Conservation (phyloP, 2,113 vertebrate species). For the Pterocles orientalis region DNA sequence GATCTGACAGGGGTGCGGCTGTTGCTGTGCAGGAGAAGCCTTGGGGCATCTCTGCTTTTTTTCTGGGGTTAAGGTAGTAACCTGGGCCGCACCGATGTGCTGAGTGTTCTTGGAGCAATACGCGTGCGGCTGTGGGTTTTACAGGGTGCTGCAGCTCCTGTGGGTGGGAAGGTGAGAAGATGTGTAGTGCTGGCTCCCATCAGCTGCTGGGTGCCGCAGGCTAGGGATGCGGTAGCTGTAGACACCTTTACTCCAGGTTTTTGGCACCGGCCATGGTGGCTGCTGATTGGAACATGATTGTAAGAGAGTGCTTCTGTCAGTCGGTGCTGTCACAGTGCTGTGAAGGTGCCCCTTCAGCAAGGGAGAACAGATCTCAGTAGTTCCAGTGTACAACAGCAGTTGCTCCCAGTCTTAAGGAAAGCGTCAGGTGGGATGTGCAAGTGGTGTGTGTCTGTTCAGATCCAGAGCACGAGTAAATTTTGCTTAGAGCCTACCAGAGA, state of each 20-base stretch:
- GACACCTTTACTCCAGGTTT: accelerated
- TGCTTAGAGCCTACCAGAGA: not conserved
- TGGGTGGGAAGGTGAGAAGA: not conserved
- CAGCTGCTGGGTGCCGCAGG: not conserved
- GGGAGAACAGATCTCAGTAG: not conserved
- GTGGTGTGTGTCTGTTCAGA: not conserved
- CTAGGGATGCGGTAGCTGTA: too few species aligned
- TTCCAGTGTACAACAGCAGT: not conserved
- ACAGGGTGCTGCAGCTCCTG: accelerated
- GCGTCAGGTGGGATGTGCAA: too few species aligned
- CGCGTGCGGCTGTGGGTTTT: not conserved
- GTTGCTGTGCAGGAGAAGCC: not conserved
- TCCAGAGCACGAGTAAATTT: not conserved
- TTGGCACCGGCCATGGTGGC: not conserved
- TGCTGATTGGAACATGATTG: accelerated
- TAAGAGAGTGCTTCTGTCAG: not conserved
- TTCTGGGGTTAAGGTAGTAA: not conserved
- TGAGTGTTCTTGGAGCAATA: accelerated
- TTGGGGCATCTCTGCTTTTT: not conserved
- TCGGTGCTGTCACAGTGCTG: not conserved
- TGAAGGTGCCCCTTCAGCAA: not conserved
- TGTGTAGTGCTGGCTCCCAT: not conserved
- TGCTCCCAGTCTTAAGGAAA: not conserved
- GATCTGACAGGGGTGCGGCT: not conserved
- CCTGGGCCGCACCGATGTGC: accelerated